Evolutionary conservation across 2,888 invertebrate species (phyloP), one percentile per base, ranked within the genome.

Genomic region (Oxycera nigricornis): DNA sequence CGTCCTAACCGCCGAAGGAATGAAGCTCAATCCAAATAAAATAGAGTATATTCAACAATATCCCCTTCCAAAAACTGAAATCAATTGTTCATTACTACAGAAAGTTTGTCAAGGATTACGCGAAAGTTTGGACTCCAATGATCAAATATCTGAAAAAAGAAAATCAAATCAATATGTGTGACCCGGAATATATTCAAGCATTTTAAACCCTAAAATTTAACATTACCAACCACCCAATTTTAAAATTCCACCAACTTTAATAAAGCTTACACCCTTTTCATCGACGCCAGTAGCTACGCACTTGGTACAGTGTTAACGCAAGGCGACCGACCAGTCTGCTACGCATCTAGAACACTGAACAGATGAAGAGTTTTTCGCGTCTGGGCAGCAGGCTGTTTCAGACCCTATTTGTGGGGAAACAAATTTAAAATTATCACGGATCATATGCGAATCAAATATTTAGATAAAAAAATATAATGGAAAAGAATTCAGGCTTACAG

Each of bases 281-380:
- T 77, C 1, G 78, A 77, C 70, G 75, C 76, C 26, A 74, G 72
- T 65, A 65, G 77, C 41, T 39, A 75, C 73, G 74, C 75, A 1
- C 73, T 76, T 24, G 55, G 39, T 57, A 30, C 68, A 6, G 68
- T 46, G 2, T 26, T 50, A n/a, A 28, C 68, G 20, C 68, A 68
- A n/a, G 6, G 20, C 20, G 73, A 72, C 0, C 73, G 73, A 26
- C 61, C 68, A n/a, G 41, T 75, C 11, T 75, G 75, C 28, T 68
- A 46, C 28, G 50, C 50, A n/a, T 59, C 65, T 7, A 20, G 65
- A 14, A 14, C 65, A 22, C 35, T 65, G 1, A 65, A 68, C 75
- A 2, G 41, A 31, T 17, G 35, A 61, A 31, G 31, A 61, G 31
- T 61, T 61, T 31, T n/a, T n/a, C n/a, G n/a, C n/a, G n/a, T n/a